A percentile compares a stretch with the other conserved stretches of the same genome.
Evolutionary conservation across 2,888 invertebrate species (phyloP).

Genomic region (Oligia strigilis): DNA sequence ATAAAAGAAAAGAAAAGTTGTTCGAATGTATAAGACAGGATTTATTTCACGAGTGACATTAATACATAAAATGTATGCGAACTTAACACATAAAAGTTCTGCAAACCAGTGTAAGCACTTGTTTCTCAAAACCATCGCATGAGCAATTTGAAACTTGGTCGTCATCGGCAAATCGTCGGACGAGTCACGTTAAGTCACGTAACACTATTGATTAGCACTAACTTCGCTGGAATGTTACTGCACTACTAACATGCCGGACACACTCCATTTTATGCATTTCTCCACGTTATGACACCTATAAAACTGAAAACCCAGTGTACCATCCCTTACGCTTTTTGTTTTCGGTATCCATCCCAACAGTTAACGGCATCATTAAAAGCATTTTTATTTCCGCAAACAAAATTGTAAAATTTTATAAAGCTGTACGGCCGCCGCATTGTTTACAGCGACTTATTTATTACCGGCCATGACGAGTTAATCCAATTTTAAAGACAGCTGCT

Average conservation of each 20-base stretch:
- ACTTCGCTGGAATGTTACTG: constrained; percentile 30
- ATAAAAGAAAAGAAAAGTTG: neutral
- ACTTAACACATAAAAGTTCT: neutral
- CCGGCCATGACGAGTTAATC: constrained; percentile 74
- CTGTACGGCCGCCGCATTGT: constrained; percentile 57
- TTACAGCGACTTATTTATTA: constrained; percentile 73
- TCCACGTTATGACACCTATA: constrained; percentile 44
- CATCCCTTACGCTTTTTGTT: constrained; percentile 44
- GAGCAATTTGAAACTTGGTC: constrained; percentile 18
- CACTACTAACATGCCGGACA: constrained; percentile 29
- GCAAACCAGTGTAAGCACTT: constrained; percentile 15
- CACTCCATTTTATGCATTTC: constrained; percentile 52
- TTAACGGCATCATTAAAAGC: constrained; percentile 55
- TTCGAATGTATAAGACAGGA: neutral
- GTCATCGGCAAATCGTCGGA: constrained; percentile 16
- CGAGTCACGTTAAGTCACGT: constrained; percentile 23
- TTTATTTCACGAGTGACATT: neutral
- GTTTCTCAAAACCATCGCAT: constrained; percentile 12
- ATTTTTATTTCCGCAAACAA: constrained; percentile 54
- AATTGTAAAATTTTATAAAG: constrained; percentile 59
- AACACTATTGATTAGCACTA: constrained; percentile 53
- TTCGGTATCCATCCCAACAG: constrained; percentile 29
- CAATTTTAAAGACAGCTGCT: constrained; percentile 74
- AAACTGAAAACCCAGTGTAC: constrained; percentile 47
- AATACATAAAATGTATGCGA: neutral